Percentiles rank a stretch among this genome's conserved stretches.
Evolutionary conservation across 64 coral and sea anemone genomes (phyloP).

Genomic region (Porites lutea): DNA sequence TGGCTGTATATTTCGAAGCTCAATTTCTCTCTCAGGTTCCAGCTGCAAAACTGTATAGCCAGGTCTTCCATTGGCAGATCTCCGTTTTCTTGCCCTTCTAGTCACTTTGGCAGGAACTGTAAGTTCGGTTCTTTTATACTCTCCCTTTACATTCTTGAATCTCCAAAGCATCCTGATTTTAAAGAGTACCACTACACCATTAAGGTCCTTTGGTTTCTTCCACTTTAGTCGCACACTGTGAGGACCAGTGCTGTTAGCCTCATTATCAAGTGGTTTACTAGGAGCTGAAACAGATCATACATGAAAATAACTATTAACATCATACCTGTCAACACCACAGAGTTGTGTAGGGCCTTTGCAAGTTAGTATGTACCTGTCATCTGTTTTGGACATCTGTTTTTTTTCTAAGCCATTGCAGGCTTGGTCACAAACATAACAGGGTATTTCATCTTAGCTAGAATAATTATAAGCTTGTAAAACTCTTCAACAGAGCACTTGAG

Average conservation of each 20-base stretch:
- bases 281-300: conserved; percentile 66
- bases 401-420: too few species aligned
- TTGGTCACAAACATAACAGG: too few species aligned
- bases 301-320: not conserved
- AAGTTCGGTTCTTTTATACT: not conserved
- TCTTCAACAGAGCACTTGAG: too few species aligned
- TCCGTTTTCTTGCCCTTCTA: conserved; percentile 5
- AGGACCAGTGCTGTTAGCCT: conserved; percentile 59
- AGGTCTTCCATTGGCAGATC: not conserved
- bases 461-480: too few species aligned
- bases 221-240: conserved; percentile 57
- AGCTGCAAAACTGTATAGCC: conserved; percentile 18
- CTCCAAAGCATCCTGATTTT: conserved; percentile 72
- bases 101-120: conserved; percentile 64
- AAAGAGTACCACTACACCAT: conserved; percentile 74
- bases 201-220: conserved; percentile 58
- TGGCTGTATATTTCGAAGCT: conserved; percentile 56
- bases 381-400: too few species aligned
- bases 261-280: conserved; percentile 51
- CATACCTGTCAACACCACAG: too few species aligned
- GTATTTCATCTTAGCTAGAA: too few species aligned
- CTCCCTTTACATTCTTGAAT: conserved; percentile 53
- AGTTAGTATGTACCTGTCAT: too few species aligned
- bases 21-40: conserved; percentile 51
- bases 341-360: too few species aligned